Conservation (phyloP, 2,113 vertebrate genomes). For the Aramus guarauna region DNA sequence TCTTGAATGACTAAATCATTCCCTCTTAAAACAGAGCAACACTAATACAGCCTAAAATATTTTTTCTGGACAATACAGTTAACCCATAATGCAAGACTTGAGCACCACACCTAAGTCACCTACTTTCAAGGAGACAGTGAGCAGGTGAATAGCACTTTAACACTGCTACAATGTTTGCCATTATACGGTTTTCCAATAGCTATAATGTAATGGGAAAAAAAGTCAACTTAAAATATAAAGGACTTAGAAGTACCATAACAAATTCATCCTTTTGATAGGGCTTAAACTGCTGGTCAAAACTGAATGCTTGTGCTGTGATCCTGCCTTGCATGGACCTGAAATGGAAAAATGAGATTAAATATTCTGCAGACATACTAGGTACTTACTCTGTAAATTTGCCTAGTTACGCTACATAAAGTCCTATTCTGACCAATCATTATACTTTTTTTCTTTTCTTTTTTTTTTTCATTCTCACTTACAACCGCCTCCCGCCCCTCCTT, state of each 20-base stretch:
- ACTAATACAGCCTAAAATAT: not conserved
- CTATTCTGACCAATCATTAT: not conserved
- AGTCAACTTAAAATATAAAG: not conserved
- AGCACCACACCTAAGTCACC: not conserved
- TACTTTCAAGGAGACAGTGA: not conserved
- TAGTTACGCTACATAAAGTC: not conserved
- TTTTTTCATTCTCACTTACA: not conserved
- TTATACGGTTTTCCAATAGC: not conserved
- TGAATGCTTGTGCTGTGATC: constrained; percentile 70
- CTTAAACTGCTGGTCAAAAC: constrained; percentile 77
- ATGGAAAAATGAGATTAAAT: not conserved
- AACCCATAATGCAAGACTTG: not conserved
- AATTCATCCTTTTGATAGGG: constrained; percentile 76
- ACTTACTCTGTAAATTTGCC: not conserved
- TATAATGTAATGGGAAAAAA: not conserved
- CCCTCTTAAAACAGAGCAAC: not conserved
- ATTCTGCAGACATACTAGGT: not conserved
- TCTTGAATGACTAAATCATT: not conserved
- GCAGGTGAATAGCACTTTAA: not conserved
- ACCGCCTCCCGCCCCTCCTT: not conserved
- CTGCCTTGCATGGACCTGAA: constrained; percentile 80
- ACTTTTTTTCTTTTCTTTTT: no score
- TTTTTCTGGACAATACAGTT: not conserved
- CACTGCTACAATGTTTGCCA: not conserved
- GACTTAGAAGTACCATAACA: constrained; percentile 65